Base-by-base conservation (phyloP, 2,888 invertebrate species). In the Hypsopygia costalis region DNA sequence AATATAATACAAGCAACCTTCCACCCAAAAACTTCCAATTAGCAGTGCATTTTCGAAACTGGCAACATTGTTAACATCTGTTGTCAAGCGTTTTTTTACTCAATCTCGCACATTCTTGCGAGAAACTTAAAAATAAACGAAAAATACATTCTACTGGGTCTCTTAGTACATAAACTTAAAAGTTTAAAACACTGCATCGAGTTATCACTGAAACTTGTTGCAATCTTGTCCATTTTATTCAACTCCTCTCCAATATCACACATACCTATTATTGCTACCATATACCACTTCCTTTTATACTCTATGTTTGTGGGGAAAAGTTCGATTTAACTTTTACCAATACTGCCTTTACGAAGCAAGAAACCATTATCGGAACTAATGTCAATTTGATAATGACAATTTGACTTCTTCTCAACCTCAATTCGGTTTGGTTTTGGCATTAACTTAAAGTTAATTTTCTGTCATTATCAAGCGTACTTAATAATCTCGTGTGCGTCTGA, bases 81-180 rank as follows among this genome's bases (percentile, higher is more conserved):
- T 44, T 51, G 51, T 53, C 50, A 54, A 45, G 34, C 42, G 41
- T 34, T 43, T 16, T 16, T 16, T 38, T 44, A 36, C 34, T 41
- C 40, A 37, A 40, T 33, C 47, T 42, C 47, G 44, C 49, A 34
- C 30, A 36, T 31, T 35, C 40, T 49, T 47, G 49, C 39, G 47
- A 41, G 36, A 39, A 43, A 45, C 39, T 45, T 41, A 44, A 45
- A 48, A 38, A 12, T 37, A 31, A 37, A 49, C 46, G 43, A 41
- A 46, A 42, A 43, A 44, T 41, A 43, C 8, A 44, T 44, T 34
- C 46, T 46, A 46, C 43, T 41, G 43, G 41, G 41, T 43, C 41
- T 44, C 46, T 47, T 47, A 47, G 16, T 16, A 35, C 36, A 37
- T 47, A 54, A 61, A 65, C 61, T 59, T 57, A 62, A 61, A 57